phyloP scores from a whole-genome alignment of 2,113 vertebrate species.

The Melanotaenia duboulayi region DNA sequence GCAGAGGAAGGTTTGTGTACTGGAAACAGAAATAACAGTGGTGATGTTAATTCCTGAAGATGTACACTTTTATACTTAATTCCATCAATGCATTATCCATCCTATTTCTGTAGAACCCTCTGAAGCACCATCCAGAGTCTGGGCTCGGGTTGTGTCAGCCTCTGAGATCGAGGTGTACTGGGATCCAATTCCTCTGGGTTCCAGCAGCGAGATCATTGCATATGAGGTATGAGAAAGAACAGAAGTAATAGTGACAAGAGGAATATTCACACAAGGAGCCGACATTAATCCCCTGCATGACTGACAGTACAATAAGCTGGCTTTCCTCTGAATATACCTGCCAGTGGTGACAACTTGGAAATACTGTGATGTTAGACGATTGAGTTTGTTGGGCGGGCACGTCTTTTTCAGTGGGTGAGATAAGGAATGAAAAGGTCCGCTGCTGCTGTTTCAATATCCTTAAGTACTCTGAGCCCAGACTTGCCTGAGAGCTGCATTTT shows the following conservation, averaged over 20 bases:
- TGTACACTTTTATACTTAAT: neutral
- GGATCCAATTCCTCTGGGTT: conserved; percentile 83
- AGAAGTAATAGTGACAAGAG: conserved; percentile 20
- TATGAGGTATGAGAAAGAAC: conserved; percentile 85
- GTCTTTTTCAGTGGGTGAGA: conserved; percentile 57
- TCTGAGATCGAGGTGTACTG: conserved; percentile 88
- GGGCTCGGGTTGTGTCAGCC: conserved; percentile 82
- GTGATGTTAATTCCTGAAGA: conserved; percentile 7
- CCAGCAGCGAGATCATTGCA: conserved; percentile 85
- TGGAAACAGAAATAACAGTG: conserved; percentile 4
- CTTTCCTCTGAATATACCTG: conserved; percentile 38
- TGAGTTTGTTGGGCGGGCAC: conserved; percentile 18
- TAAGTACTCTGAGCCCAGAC: conserved; percentile 35
- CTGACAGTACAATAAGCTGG: conserved; percentile 51
- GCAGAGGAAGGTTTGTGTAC: conserved; percentile 85
- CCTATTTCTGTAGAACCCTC: conserved; percentile 82
- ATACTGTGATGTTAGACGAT: conserved; percentile 47
- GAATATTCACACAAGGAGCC: conserved; percentile 31
- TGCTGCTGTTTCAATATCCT: conserved; percentile 49
- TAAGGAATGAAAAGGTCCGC: conserved; percentile 54
- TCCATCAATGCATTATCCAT: conserved; percentile 36
- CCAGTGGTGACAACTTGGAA: conserved; percentile 43
- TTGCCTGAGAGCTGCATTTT: conserved; percentile 49
- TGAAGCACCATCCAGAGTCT: conserved; percentile 80
- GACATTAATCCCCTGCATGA: conserved; percentile 42